These are phyloP conservation scores for Andrena praecox DNA, from an alignment of 2,888 invertebrate genomes.

Conservation along the genomic window DNA sequence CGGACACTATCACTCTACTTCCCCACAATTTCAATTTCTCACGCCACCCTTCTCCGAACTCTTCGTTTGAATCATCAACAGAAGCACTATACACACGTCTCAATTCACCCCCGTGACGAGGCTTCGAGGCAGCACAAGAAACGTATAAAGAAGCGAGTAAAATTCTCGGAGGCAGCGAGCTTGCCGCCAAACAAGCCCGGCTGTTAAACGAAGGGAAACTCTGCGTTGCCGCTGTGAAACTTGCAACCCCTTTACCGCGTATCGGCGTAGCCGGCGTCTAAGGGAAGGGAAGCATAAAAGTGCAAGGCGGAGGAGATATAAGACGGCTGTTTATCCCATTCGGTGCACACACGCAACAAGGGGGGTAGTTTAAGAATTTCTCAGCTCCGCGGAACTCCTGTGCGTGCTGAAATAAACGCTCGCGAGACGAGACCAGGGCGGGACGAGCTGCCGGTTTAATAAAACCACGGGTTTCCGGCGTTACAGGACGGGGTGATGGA, in stretches of 20 bases:
- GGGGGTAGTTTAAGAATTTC: conserved; percentile 3
- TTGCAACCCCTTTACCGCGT: neutral
- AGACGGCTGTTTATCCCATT: conserved; percentile 4
- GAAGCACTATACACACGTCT: neutral
- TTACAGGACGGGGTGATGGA: conserved; percentile 7
- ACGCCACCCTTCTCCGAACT: too few species aligned
- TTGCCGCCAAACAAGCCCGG: conserved; percentile 4
- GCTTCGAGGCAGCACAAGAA: neutral
- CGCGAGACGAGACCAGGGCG: neutral
- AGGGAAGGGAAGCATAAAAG: neutral
- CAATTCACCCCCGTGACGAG: neutral
- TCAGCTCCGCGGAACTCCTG: neutral
- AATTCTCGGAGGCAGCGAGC: neutral
- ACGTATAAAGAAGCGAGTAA: neutral
- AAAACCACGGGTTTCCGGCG: conserved; percentile 41
- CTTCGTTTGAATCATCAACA: too few species aligned
- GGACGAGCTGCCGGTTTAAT: conserved; percentile 22
- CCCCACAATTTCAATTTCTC: too few species aligned
- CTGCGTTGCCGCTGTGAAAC: neutral
- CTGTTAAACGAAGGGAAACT: neutral
- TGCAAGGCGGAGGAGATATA: neutral
- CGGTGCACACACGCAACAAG: neutral
- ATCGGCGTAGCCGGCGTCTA: neutral
- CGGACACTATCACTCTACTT: too few species aligned
- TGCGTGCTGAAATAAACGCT: conserved; percentile 5